phyloP scores from a whole-genome alignment of 2,888 invertebrate species.

The Biston betularia region DNA sequence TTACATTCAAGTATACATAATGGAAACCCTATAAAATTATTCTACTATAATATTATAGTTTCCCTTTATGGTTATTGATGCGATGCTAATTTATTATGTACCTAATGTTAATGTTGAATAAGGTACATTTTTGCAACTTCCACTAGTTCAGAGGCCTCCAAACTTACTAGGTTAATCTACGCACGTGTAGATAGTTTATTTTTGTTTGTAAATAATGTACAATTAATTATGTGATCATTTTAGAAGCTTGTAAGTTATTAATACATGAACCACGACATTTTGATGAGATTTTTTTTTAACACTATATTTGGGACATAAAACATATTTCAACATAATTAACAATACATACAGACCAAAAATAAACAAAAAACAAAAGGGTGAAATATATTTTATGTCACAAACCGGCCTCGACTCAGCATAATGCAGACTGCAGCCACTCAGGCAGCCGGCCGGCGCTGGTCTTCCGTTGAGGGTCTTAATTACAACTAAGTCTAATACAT shows the following conservation, averaged over 20 bases:
- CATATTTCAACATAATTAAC: too few species aligned
- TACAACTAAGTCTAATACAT: too few species aligned
- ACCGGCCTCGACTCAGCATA: too few species aligned
- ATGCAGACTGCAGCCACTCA: too few species aligned
- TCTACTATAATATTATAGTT: too few species aligned
- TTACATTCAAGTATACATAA: not conserved
- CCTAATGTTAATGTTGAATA: not conserved
- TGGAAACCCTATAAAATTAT: not conserved
- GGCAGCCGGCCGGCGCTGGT: too few species aligned
- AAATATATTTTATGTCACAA: too few species aligned
- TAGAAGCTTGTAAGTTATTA: slow-evolving; percentile 70
- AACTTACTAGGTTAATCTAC: slow-evolving; percentile 50
- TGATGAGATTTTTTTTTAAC: slow-evolving; percentile 34
- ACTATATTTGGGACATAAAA: too few species aligned
- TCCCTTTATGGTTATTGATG: not conserved
- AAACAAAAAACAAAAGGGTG: too few species aligned
- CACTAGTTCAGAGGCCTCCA: slow-evolving; percentile 11
- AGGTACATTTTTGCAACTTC: not conserved
- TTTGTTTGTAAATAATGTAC: slow-evolving; percentile 79
- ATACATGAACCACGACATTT: slow-evolving; percentile 54
- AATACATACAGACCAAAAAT: too few species aligned
- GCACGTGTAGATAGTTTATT: slow-evolving; percentile 55
- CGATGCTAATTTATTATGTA: too few species aligned
- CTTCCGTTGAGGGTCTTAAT: too few species aligned
- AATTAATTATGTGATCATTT: slow-evolving; percentile 73